Base-by-base conservation (phyloP, 2,797 vertebrate species). In the Catostomus latipinnis region DNA sequence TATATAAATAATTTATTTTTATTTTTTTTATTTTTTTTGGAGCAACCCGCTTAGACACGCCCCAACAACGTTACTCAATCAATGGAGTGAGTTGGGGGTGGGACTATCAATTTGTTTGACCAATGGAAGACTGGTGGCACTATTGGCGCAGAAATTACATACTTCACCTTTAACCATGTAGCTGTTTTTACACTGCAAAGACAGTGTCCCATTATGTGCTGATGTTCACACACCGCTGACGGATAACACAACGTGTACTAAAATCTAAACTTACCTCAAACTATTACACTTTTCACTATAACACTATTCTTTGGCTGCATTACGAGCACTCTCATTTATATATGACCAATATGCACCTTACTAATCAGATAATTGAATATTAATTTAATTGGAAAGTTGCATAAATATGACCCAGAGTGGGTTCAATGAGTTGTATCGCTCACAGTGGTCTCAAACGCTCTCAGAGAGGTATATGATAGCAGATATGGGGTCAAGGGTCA, bases 401-500 rank as follows among this genome's bases (percentile, higher is more conserved):
- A 3, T 1, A 9, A 14, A 61, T 10, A 1, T 61, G 18, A 34
- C 34, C 3, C 50, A 53, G 12, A 48, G 58, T 8, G 0, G 34
- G 8, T 57, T 71, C 58, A 13, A 50, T 34, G 22, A 6, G 13
- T 34, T 8, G 18, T 13, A 57, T 10, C 10, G 16, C 16, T 48
- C 14, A 11, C 16, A 61, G 9, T 1, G 60, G 57, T 11, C 18
- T 12, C 34, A 34, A 61, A 61, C 60, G 49, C 9, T 57, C 6
- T 48, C 54, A 48, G 54, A 46, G 43, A 12, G 10, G n/a, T 14
- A 12, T 10, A 72, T 34, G 34, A 34, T 34, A 18, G 10, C 57
- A 61, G 12, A 61, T 61, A 16, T 73, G 16, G 7, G 22, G 57
- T 50, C 57, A 62, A 58, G 49, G 43, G 69, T 57, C 69, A 71